Percentiles rank a stretch among this genome's conserved stretches.
Conservation (phyloP, 2,888 invertebrate genomes). For the Torymus aiolomorphi region DNA sequence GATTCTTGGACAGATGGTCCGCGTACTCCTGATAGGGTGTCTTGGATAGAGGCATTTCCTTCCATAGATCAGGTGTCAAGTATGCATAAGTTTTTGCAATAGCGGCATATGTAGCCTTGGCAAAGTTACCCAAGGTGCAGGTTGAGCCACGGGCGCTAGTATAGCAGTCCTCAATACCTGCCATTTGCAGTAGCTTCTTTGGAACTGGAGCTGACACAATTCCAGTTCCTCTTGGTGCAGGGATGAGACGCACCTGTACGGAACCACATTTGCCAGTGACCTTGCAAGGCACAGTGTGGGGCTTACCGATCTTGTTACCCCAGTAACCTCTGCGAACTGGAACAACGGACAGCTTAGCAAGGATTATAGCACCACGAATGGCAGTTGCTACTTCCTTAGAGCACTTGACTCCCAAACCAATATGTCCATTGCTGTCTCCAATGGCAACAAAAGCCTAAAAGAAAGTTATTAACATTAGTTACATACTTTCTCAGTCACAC, state of each 20-base stretch:
- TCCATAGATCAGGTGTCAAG: constrained; percentile 99
- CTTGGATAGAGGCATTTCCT: constrained; percentile 93
- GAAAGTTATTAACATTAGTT: background rate
- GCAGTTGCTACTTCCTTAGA: constrained; percentile 99
- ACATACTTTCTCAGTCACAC: no score
- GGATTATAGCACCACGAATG: constrained; percentile 98
- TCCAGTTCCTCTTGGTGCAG: constrained; percentile 99
- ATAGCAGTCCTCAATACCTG: constrained; percentile 99
- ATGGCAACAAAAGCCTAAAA: constrained; percentile 90
- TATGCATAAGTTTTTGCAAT: constrained; percentile 99
- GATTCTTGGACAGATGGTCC: constrained; percentile 87
- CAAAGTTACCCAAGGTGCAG: constrained; percentile 98
- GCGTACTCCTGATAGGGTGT: constrained; percentile 98
- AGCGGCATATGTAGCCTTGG: constrained; percentile 99
- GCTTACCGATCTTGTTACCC: constrained; percentile 99
- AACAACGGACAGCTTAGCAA: constrained; percentile 98
- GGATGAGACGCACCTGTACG: constrained; percentile 97
- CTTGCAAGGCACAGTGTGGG: constrained; percentile 99
- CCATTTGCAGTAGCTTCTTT: constrained; percentile 98
- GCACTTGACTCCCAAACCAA: constrained; percentile 99
- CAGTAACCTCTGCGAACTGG: constrained; percentile 99
- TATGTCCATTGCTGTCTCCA: constrained; percentile 98
- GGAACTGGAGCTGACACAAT: constrained; percentile 99
- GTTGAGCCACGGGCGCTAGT: constrained; percentile 98
- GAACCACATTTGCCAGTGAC: constrained; percentile 99